Percentiles rank a stretch among this genome's conserved stretches.
phyloP scores from a whole-genome alignment of 2,797 vertebrate species.

The Poeciliopsis presidionis region DNA sequence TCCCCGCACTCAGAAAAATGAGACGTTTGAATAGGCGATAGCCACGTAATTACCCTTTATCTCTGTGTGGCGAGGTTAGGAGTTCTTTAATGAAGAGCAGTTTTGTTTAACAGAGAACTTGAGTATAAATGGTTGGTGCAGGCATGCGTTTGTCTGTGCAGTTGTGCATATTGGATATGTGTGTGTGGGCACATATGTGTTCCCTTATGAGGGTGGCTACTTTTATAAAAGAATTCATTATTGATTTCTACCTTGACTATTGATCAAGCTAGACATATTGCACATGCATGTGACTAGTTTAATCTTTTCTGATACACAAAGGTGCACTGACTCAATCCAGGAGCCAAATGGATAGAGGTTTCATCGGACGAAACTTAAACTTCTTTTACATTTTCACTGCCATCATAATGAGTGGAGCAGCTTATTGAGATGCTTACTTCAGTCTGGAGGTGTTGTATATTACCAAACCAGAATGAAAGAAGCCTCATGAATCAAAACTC shows the following conservation, averaged over 20 bases:
- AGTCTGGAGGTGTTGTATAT: constrained; percentile 38
- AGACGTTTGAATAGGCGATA: constrained; percentile 73
- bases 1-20: constrained; percentile 58
- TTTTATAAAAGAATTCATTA: constrained; percentile 38
- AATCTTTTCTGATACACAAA: background rate
- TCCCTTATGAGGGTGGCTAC: constrained; percentile 6
- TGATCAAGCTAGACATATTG: constrained; percentile 18
- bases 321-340: background rate
- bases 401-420: background rate
- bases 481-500: constrained; percentile 37
- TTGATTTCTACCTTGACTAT: constrained; percentile 22
- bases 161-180: background rate
- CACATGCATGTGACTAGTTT: background rate
- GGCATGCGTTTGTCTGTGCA: constrained; percentile 18
- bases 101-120: constrained; percentile 64
- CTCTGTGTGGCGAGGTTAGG: constrained; percentile 59
- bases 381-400: constrained; percentile 17
- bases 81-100: constrained; percentile 70
- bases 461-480: constrained; percentile 23
- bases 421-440: constrained; percentile 33
- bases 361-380: constrained; percentile 16
- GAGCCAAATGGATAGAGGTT: constrained; percentile 18
- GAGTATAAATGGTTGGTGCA: constrained; percentile 44
- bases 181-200: background rate
- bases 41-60: constrained; percentile 78